phyloP scores from a whole-genome alignment of 2,888 invertebrate genomes.

The Brenthis hecate region DNA sequence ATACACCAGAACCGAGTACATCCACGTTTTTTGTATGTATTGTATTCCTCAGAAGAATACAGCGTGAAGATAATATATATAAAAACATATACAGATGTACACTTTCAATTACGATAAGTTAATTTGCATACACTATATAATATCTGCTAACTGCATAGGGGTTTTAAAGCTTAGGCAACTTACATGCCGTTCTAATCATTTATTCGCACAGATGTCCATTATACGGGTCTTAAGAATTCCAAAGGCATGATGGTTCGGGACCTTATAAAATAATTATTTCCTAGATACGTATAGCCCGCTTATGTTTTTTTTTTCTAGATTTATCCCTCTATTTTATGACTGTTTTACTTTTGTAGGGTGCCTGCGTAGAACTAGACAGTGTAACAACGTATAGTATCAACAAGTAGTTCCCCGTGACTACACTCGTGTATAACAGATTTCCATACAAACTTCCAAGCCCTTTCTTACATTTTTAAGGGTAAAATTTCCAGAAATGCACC shows the following conservation, averaged over 20 bases:
- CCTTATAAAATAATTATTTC: conserved; percentile 5
- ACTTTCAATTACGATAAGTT: conserved; percentile 18
- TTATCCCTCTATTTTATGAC: neutral
- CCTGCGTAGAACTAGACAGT: no score
- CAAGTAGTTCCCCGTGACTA: no score
- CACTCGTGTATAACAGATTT: no score
- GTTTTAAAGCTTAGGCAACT: conserved; percentile 32
- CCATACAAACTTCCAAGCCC: no score
- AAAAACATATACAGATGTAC: conserved; percentile 25
- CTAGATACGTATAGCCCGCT: neutral
- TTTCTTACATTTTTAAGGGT: no score
- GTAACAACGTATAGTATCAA: no score
- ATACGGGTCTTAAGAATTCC: conserved; percentile 50
- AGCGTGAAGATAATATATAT: neutral
- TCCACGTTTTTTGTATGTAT: neutral
- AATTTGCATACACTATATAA: conserved; percentile 23
- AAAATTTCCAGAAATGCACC: no score
- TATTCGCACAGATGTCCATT: conserved; percentile 34
- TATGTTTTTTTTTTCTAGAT: conserved; percentile 5
- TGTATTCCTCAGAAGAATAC: neutral
- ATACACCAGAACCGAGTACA: neutral
- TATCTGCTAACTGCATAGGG: conserved; percentile 32
- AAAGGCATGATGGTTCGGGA: conserved; percentile 40
- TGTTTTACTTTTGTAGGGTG: no score
- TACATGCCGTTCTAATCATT: conserved; percentile 25